Evolutionary conservation across 2,888 invertebrate species (phyloP).

Genomic region (Apamea monoglypha): DNA sequence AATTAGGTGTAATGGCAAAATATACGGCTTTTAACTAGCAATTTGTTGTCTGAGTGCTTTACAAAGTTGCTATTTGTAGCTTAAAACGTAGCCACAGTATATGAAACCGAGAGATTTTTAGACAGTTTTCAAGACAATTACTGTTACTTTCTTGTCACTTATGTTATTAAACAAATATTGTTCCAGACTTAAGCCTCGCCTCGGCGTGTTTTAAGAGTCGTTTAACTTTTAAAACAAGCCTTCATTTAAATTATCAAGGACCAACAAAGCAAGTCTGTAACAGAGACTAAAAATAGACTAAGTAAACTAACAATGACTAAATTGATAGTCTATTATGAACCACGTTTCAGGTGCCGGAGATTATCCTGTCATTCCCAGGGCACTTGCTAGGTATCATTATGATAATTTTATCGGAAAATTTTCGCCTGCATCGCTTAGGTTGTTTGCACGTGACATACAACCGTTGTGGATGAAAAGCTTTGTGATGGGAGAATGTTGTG

Average conservation of each 20-base stretch:
- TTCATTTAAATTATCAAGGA: constrained; percentile 17
- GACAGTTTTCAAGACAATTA: neutral
- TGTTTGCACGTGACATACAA: constrained; percentile 69
- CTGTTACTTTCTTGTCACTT: neutral
- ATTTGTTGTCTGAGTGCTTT: neutral
- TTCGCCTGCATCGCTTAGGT: constrained; percentile 79
- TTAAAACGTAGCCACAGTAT: neutral
- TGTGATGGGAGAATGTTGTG: neutral
- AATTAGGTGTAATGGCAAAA: constrained; percentile 1
- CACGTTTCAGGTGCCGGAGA: constrained; percentile 62
- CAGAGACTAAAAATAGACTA: constrained; percentile 16
- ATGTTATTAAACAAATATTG: neutral
- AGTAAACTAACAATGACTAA: constrained; percentile 9
- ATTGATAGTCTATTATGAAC: constrained; percentile 34
- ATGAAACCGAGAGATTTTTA: neutral
- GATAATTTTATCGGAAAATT: constrained; percentile 86
- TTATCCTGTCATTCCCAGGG: constrained; percentile 78
- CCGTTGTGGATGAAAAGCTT: neutral
- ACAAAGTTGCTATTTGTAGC: neutral
- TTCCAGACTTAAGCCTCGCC: neutral
- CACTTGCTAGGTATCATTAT: constrained; percentile 80
- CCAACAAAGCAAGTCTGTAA: constrained; percentile 30
- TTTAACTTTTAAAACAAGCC: neutral
- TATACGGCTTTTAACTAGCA: neutral
- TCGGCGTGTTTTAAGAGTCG: neutral